These are phyloP conservation scores for Xanthia icteritia DNA, from an alignment of 2,888 invertebrate genomes.

Conservation along the genomic window DNA sequence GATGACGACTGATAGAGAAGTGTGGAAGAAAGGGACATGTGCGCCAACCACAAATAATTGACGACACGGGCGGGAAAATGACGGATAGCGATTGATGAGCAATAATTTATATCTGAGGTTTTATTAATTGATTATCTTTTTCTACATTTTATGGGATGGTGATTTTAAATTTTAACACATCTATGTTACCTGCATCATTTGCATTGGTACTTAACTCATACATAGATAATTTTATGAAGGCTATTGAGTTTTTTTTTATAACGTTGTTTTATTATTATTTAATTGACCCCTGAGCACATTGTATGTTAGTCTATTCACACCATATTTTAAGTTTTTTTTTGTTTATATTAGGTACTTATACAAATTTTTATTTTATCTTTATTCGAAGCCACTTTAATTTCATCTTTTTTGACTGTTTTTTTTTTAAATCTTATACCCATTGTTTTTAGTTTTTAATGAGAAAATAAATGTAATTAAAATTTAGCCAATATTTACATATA, in stretches of 20 bases:
- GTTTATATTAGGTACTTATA: neutral
- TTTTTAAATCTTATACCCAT: neutral
- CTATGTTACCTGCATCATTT: neutral
- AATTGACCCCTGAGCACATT: neutral
- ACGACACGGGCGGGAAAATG: too few relatives aligned
- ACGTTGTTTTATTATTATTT: neutral
- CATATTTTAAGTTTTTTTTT: neutral
- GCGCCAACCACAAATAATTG: too few relatives aligned
- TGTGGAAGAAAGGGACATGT: too few relatives aligned
- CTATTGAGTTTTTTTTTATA: neutral
- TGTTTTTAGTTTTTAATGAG: neutral
- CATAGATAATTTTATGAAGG: constrained; percentile 4
- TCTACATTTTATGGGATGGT: too few relatives aligned
- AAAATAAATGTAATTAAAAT: constrained; percentile 2
- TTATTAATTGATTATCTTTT: too few relatives aligned
- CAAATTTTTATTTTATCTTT: neutral
- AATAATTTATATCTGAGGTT: too few relatives aligned
- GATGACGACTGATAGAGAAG: too few relatives aligned
- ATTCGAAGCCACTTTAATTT: neutral
- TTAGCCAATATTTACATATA: constrained; percentile 2
- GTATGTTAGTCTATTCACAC: neutral
- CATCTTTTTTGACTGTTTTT: neutral
- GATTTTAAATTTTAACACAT: neutral
- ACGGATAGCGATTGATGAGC: too few relatives aligned
- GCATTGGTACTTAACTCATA: neutral